Conservation (phyloP, 1,140 invertebrate species). For the Megalopta genalis region DNA sequence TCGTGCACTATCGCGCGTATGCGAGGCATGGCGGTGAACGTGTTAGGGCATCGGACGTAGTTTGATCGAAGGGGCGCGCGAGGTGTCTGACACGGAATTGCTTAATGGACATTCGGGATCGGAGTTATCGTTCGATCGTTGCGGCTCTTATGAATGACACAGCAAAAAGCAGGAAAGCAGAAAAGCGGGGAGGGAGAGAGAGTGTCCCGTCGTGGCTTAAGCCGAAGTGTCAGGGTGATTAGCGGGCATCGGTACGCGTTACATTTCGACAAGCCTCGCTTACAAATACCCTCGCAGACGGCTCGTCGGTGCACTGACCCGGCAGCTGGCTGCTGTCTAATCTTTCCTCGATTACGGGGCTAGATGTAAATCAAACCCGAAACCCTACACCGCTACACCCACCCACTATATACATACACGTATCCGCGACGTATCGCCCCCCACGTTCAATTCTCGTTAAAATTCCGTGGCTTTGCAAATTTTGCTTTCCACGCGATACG, state of each 20-base stretch:
- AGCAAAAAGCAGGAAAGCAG: constrained; percentile 64
- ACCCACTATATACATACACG: constrained; percentile 42
- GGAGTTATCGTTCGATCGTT: constrained; percentile 27
- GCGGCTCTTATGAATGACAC: constrained; percentile 73
- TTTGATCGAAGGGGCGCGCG: background rate
- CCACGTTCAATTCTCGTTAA: constrained; percentile 5
- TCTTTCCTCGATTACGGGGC: constrained; percentile 71
- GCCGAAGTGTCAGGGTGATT: constrained; percentile 62
- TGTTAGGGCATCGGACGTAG: too few relatives aligned
- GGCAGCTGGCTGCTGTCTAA: constrained; percentile 72
- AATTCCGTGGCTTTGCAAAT: constrained; percentile 22
- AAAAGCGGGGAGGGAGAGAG: too few relatives aligned
- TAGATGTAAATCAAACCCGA: constrained; percentile 63
- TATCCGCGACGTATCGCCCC: constrained; percentile 14
- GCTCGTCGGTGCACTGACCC: constrained; percentile 51
- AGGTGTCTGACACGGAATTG: background rate
- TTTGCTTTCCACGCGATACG: background rate
- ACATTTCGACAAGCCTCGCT: constrained; percentile 62
- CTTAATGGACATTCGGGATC: constrained; percentile 10
- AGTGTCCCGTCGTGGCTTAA: constrained; percentile 26
- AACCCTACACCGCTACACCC: constrained; percentile 29
- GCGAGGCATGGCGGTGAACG: too few relatives aligned
- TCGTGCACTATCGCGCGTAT: too few relatives aligned
- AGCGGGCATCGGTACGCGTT: constrained; percentile 58
- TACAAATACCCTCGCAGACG: constrained; percentile 46